phyloP scores from a whole-genome alignment of 1,140 invertebrate species.

The Caenorhabditis inopinata region DNA sequence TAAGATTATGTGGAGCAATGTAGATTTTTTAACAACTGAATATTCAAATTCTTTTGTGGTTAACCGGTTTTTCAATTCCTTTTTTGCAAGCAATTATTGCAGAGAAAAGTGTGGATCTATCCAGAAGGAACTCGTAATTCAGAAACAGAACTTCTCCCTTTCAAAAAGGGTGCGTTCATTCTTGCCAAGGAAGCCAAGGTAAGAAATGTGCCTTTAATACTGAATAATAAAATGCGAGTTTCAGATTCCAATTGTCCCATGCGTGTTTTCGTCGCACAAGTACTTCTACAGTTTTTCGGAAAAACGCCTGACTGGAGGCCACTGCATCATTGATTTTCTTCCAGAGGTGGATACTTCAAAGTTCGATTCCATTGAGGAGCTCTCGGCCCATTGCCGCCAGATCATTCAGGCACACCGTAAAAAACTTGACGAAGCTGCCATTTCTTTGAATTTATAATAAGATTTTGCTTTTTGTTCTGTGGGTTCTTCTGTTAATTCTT shows the following conservation, averaged over 20 bases:
- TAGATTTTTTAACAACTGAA: too few relatives aligned
- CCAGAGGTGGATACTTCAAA: constrained; percentile 41
- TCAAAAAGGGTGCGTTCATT: constrained; percentile 70
- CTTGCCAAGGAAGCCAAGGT: constrained; percentile 66
- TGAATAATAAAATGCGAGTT: background rate
- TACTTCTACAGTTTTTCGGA: constrained; percentile 42
- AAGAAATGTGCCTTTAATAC: background rate
- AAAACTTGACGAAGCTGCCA: constrained; percentile 35
- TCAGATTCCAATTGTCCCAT: constrained; percentile 47
- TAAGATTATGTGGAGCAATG: too few relatives aligned
- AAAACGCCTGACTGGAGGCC: background rate
- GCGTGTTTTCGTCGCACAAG: constrained; percentile 48
- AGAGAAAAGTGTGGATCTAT: constrained; percentile 67
- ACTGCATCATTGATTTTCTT: constrained; percentile 44
- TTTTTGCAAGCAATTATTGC: background rate
- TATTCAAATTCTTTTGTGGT: background rate
- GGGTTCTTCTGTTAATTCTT: background rate
- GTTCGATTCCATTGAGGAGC: constrained; percentile 43
- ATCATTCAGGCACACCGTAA: constrained; percentile 39
- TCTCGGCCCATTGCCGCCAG: constrained; percentile 35
- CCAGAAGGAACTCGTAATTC: constrained; percentile 69
- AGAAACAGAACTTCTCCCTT: constrained; percentile 67
- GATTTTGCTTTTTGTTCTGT: background rate
- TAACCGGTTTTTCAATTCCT: background rate
- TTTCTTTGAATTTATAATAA: background rate